Conservation (phyloP, 2,888 invertebrate genomes). For the Drosophila anceps region DNA sequence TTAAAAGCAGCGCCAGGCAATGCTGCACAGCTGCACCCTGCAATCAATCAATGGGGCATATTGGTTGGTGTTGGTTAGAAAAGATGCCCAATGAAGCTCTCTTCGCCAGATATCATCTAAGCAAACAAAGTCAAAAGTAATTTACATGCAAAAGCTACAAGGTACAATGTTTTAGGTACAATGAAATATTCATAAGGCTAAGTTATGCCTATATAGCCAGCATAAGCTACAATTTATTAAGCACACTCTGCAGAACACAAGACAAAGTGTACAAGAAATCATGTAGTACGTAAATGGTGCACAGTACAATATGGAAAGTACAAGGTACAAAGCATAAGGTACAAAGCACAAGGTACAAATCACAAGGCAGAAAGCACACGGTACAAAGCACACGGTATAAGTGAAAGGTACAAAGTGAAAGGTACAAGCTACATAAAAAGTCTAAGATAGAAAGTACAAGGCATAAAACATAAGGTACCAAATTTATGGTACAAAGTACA, state of each 20-base stretch:
- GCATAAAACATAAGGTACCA: neutral
- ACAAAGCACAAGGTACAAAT: neutral
- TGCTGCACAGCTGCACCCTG: conserved; percentile 26
- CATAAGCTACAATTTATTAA: no score
- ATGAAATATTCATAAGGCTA: no score
- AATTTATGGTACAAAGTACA: neutral
- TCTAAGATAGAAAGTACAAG: neutral
- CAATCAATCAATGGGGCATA: neutral
- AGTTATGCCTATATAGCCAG: no score
- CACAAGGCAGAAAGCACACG: neutral
- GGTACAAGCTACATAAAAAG: neutral
- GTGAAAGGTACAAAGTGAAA: neutral
- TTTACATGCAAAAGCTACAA: no score
- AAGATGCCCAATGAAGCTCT: neutral
- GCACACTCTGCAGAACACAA: no score
- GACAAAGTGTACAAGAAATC: neutral
- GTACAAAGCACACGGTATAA: neutral
- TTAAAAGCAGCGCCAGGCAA: conserved; percentile 13
- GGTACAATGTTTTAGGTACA: no score
- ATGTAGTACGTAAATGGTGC: neutral
- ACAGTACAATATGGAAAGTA: neutral
- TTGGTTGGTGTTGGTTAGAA: neutral
- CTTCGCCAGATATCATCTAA: neutral
- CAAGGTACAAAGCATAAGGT: neutral
- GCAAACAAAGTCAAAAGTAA: no score